Base-by-base conservation (phyloP, 1,140 invertebrate species). In the Ooceraea biroi region DNA sequence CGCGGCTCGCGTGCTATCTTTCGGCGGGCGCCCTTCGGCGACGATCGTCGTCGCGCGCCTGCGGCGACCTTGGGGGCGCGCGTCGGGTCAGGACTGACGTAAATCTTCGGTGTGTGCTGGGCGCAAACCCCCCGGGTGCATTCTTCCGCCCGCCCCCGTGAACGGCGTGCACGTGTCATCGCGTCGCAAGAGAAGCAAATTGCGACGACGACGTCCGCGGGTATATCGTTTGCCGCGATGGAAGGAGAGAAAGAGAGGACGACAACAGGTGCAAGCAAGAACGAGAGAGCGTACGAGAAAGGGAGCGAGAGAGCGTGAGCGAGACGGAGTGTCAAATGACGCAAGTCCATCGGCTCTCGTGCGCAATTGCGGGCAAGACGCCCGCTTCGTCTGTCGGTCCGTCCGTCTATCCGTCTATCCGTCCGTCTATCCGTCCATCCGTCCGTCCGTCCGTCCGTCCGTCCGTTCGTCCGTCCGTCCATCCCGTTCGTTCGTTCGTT, bases 11-110 rank as follows among this genome's bases (percentile, higher is more conserved):
- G 69, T 57, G 57, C 65, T 46, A 36, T 41, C 76, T 80, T 80
- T 80, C 25, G 76, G 76, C 65, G 52, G 76, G 12, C 76, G 63
- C 78, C 78, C 69, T 84, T 65, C 74, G 82, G 65, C 41, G 74
- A 80, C 44, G 74, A 60, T 84, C 55, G 57, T 27, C 50, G 74
- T 36, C 66, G 83, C 78, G 72, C 41, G 41, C 74, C 19, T 58
- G 84, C 30, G 58, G 22, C 73, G 86, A 85, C 86, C 85, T 89
- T 88, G 87, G 73, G 68, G 50, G 82, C 65, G 72, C 46, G 72
- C 69, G 61, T 86, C 76, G 68, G 88, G 88, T 89, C 87, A 86
- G 72, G 82, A 80, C 88, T 89, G 88, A 89, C 88, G 88, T 87
- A 89, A 89, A 84, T 86, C 69, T 68, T 83, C 60, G 76, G 76